Conservation (phyloP, 2,113 vertebrate genomes). For the Campylomormyrus numenius region DNA sequence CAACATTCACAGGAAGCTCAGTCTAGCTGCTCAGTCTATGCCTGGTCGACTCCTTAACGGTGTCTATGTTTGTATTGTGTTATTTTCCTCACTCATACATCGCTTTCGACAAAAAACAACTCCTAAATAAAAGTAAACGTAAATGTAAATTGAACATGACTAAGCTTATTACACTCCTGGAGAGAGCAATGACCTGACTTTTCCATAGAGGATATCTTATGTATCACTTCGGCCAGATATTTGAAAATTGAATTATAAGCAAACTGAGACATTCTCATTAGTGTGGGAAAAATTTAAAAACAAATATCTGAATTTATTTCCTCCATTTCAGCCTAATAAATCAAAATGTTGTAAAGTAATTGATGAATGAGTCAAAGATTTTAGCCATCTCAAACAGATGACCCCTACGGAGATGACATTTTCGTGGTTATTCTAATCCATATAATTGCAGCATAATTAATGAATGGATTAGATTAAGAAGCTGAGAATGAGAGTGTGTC, state of each 20-base stretch:
- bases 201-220: not conserved
- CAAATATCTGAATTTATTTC: not conserved
- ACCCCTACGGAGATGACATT: not conserved
- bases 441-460: not conserved
- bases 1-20: not conserved
- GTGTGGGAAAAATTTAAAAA: not conserved
- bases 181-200: not conserved
- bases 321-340: not conserved
- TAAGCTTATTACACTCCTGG: not conserved
- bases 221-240: not conserved
- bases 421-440: not conserved
- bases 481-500: not conserved
- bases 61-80: not conserved
- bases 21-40: not conserved
- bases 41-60: not conserved
- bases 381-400: not conserved
- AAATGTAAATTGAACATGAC: not conserved
- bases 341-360: not conserved
- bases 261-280: not conserved
- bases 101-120: not conserved
- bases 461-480: not conserved
- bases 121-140: not conserved
- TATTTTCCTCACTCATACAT: not conserved
- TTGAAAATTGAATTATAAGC: not conserved
- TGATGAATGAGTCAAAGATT: not conserved